phyloP scores from a whole-genome alignment of 2,113 vertebrate genomes.

The Panurus biarmicus region DNA sequence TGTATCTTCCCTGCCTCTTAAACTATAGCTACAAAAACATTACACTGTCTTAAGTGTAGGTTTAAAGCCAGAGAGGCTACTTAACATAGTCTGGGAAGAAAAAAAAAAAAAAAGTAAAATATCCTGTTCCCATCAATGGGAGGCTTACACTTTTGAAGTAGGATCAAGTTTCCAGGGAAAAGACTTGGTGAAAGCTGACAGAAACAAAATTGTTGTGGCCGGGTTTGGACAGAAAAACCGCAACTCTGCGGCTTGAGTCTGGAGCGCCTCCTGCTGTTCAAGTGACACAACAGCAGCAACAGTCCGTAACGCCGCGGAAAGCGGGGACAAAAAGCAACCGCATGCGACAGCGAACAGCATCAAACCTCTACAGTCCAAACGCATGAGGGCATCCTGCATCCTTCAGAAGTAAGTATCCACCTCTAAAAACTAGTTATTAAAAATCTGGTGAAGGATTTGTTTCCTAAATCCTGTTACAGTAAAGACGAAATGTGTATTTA shows the following conservation, averaged over 20 bases:
- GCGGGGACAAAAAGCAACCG: not conserved
- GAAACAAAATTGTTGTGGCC: not conserved
- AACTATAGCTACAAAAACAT: not conserved
- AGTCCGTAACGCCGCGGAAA: not conserved
- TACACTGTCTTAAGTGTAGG: not conserved
- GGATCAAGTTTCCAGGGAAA: not conserved
- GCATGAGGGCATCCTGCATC: not conserved
- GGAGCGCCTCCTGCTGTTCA: slow-evolving; percentile 16
- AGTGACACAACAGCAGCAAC: not conserved
- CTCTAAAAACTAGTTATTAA: not conserved
- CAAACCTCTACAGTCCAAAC: not conserved
- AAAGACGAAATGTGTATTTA: not conserved
- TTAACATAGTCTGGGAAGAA: not conserved
- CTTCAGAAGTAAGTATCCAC: not conserved
- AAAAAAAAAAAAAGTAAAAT: not conserved
- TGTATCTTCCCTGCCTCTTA: not conserved
- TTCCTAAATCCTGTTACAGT: not conserved
- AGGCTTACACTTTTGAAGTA: not conserved
- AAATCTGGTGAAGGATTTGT: not conserved
- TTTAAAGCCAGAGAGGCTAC: not conserved
- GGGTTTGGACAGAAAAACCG: not conserved
- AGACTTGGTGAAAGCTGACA: not conserved
- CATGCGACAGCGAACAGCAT: not conserved
- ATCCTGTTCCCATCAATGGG: not conserved
- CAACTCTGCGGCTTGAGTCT: not conserved